Evolutionary conservation across 2,888 invertebrate species (phyloP).

Genomic region (Schizotus pectinicornis): DNA sequence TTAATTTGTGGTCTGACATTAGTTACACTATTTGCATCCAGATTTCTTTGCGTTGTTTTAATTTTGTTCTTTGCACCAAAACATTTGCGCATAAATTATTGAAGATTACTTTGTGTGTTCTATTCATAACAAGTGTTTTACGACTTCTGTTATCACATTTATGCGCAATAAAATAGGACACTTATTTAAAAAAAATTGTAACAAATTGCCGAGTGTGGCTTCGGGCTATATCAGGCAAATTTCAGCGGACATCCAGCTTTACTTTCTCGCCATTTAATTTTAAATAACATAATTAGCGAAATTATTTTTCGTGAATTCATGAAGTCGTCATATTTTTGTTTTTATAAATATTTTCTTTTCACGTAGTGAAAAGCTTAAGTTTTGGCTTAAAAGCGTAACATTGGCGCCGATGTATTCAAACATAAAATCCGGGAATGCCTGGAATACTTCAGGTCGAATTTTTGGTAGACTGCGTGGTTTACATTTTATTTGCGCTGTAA

Average conservation of each 20-base stretch:
- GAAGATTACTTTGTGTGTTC: conserved; percentile 7
- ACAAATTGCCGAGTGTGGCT: not conserved
- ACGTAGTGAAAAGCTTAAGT: conserved; percentile 2
- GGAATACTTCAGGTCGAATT: not conserved
- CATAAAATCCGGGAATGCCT: conserved; percentile 17
- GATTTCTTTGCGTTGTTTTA: too few relatives aligned
- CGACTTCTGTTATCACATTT: conserved; percentile 18
- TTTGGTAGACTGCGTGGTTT: too few relatives aligned
- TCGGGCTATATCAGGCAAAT: too few relatives aligned
- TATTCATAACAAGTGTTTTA: conserved; percentile 24
- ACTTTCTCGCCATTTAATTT: conserved; percentile 10
- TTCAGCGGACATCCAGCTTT: too few relatives aligned
- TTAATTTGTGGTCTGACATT: too few relatives aligned
- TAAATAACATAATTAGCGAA: not conserved
- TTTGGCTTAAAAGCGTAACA: conserved; percentile 16
- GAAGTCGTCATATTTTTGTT: too few relatives aligned
- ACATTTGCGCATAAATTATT: conserved; percentile 11
- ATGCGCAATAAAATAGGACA: conserved; percentile 21
- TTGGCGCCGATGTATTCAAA: conserved; percentile 14
- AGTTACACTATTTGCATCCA: too few relatives aligned
- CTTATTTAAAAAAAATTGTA: conserved; percentile 4
- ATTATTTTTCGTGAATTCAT: too few relatives aligned
- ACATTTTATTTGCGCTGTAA: too few relatives aligned
- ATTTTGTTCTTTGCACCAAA: too few relatives aligned
- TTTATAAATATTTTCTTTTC: conserved; percentile 4